These are phyloP conservation scores for Plebejus argus DNA, from an alignment of 2,888 invertebrate species.

Conservation along the genomic window DNA sequence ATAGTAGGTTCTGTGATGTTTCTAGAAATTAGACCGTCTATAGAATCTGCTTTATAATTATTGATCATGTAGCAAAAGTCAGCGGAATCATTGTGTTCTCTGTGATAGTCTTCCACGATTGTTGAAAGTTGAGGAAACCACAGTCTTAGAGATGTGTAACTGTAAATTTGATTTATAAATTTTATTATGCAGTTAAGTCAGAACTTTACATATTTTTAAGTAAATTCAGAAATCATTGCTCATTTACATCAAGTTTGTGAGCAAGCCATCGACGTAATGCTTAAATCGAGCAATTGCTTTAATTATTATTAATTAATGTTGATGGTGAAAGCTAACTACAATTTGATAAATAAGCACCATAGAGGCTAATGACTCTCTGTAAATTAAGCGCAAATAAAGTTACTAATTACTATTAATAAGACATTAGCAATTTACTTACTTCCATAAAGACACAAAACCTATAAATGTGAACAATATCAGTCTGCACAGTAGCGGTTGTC, in stretches of 20 bases:
- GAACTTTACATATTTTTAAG: no score
- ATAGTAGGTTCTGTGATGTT: slow-evolving; percentile 42
- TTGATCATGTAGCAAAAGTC: slow-evolving; percentile 56
- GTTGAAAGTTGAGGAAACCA: slow-evolving; percentile 63
- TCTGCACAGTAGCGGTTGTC: slow-evolving; percentile 48
- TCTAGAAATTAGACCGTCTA: slow-evolving; percentile 36
- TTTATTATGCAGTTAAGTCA: neutral
- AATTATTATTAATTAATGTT: no score
- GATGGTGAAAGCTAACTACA: neutral
- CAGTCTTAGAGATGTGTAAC: slow-evolving; percentile 54
- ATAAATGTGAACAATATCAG: slow-evolving; percentile 50
- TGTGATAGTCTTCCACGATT: slow-evolving; percentile 54
- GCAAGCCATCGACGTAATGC: no score
- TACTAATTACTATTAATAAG: no score
- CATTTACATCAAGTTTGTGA: no score
- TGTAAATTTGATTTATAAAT: slow-evolving; percentile 39
- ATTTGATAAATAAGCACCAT: no score
- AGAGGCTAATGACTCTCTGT: no score
- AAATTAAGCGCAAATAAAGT: no score
- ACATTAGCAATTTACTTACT: slow-evolving; percentile 49
- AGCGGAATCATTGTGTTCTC: slow-evolving; percentile 47
- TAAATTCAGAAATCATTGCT: no score
- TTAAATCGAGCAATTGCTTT: no score
- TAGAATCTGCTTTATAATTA: slow-evolving; percentile 46
- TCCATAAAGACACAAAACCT: slow-evolving; percentile 52